phyloP scores from a whole-genome alignment of 2,888 invertebrate species.

The Subacronicta megacephala region DNA sequence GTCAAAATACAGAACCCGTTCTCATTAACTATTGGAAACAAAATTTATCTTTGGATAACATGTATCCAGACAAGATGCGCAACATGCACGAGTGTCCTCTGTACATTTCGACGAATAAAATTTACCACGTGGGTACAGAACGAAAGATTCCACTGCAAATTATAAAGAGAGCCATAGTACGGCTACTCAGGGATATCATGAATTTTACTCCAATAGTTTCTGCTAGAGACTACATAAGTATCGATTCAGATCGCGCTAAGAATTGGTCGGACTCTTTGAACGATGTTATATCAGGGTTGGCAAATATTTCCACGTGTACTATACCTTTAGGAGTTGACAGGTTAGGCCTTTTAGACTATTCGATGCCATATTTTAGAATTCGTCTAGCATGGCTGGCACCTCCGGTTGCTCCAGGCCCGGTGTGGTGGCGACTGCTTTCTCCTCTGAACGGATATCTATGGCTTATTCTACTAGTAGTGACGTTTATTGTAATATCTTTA shows the following conservation, averaged over 20 bases:
- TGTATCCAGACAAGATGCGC: slow-evolving; percentile 75
- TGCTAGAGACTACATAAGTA: slow-evolving; percentile 72
- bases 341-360: slow-evolving; percentile 71
- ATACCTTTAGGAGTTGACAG: slow-evolving; percentile 73
- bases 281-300: slow-evolving; percentile 71
- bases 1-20: slow-evolving; percentile 69
- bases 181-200: slow-evolving; percentile 70
- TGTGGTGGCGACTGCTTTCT: slow-evolving; percentile 74
- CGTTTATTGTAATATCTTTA: slow-evolving; percentile 69
- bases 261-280: slow-evolving; percentile 79
- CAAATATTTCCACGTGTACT: slow-evolving; percentile 77
- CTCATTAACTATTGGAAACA: slow-evolving; percentile 66
- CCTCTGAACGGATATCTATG: slow-evolving; percentile 78
- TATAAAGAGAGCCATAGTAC: slow-evolving; percentile 70
- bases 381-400: slow-evolving; percentile 78
- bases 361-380: slow-evolving; percentile 75
- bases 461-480: slow-evolving; percentile 69
- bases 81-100: slow-evolving; percentile 78
- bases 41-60: slow-evolving; percentile 38
- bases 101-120: slow-evolving; percentile 77
- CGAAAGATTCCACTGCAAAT: slow-evolving; percentile 73
- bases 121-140: slow-evolving; percentile 69
- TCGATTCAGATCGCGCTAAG: slow-evolving; percentile 73
- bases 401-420: slow-evolving; percentile 68
- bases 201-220: slow-evolving; percentile 76